phyloP scores from a whole-genome alignment of 2,888 invertebrate species.

The Craniophora ligustri region DNA sequence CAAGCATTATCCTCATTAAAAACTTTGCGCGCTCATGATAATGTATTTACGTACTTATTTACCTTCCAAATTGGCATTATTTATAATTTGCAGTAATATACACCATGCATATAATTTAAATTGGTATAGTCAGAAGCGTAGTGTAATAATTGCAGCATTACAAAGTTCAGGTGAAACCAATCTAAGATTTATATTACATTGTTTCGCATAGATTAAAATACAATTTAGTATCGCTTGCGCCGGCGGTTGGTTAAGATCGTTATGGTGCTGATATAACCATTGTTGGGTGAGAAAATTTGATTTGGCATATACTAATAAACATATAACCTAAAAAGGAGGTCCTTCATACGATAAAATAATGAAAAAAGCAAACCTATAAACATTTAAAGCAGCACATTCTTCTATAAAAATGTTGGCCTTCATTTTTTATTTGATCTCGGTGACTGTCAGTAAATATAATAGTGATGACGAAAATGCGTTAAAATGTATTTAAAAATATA shows the following conservation, averaged over 20 bases:
- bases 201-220: conserved; percentile 73
- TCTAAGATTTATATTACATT: conserved; percentile 73
- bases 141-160: conserved; percentile 66
- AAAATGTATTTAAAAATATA: too few species aligned
- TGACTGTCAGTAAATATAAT: too few species aligned
- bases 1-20: conserved; percentile 40
- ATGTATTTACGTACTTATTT: conserved; percentile 40
- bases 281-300: conserved; percentile 8
- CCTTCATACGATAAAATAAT: too few species aligned
- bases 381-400: too few species aligned
- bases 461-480: too few species aligned
- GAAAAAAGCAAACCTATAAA: too few species aligned
- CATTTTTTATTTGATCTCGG: too few species aligned
- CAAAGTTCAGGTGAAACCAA: conserved; percentile 75
- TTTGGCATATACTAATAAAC: too few species aligned
- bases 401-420: too few species aligned
- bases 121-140: conserved; percentile 63
- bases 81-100: conserved; percentile 41
- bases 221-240: conserved; percentile 62
- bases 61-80: conserved; percentile 42
- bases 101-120: conserved; percentile 38
- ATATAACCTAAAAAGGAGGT: too few species aligned
- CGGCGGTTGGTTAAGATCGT: conserved; percentile 38
- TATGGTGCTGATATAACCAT: conserved; percentile 59
- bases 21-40: conserved; percentile 30